These are phyloP conservation scores for Machaerirhynchus nigripectus DNA, from an alignment of 2,113 vertebrate species.

Conservation along the genomic window DNA sequence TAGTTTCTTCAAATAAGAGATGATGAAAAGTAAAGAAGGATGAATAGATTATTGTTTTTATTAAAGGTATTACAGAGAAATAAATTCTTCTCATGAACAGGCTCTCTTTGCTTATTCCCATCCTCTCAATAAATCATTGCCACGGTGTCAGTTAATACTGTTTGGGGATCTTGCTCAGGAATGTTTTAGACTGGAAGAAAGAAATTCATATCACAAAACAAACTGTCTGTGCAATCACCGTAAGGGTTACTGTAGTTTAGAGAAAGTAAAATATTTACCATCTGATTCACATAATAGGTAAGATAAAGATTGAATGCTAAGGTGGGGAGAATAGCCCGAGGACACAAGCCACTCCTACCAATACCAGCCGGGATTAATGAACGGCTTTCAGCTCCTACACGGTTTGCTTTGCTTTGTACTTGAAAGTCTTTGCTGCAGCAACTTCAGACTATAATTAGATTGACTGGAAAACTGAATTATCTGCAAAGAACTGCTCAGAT, in stretches of 20 bases:
- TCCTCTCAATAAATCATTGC: conserved; percentile 25
- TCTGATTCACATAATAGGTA: conserved; percentile 15
- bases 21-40: conserved; percentile 39
- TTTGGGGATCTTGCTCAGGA: not conserved
- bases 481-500: conserved; percentile 18
- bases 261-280: conserved; percentile 49
- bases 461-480: conserved; percentile 51
- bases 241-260: conserved; percentile 20
- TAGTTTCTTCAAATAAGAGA: conserved; percentile 1
- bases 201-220: not conserved
- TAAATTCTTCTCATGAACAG: conserved; percentile 4
- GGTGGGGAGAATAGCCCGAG: not conserved
- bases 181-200: not conserved
- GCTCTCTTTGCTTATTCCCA: conserved; percentile 13
- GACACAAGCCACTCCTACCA: conserved; percentile 1
- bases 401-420: conserved; percentile 32
- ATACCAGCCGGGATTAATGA: not conserved
- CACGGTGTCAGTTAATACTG: not conserved
- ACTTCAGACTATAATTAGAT: conserved; percentile 58
- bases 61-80: not conserved
- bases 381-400: not conserved
- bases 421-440: conserved; percentile 50
- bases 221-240: not conserved
- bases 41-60: conserved; percentile 39
- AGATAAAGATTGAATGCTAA: conserved; percentile 12